These are phyloP conservation scores for Vulpes ferrilata DNA, from an alignment of 2,113 vertebrate species.

Conservation along the genomic window DNA sequence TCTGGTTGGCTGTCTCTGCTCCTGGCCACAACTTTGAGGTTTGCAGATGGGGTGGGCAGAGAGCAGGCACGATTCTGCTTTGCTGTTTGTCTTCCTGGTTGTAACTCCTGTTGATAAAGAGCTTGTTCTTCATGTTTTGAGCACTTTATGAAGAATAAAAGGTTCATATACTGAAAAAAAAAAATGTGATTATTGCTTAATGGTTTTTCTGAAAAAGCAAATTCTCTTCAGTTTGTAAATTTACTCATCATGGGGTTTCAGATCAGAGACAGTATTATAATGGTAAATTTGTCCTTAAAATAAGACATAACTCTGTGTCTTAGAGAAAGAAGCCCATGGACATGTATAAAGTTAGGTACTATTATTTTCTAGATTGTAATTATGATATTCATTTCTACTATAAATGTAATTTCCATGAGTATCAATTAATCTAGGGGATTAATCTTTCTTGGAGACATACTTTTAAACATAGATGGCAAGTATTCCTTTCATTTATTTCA, in stretches of 20 bases:
- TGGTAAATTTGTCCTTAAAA: neutral
- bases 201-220: constrained; percentile 29
- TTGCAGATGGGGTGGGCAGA: constrained; percentile 7
- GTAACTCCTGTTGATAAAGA: constrained; percentile 88
- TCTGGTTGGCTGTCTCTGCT: constrained; percentile 10
- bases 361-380: neutral
- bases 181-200: neutral
- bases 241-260: neutral
- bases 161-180: constrained; percentile 82
- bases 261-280: neutral
- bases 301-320: neutral
- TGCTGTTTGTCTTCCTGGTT: constrained; percentile 85
- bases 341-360: neutral
- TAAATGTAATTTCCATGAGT: neutral
- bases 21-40: neutral
- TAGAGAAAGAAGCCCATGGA: neutral
- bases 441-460: neutral
- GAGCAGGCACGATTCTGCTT: constrained; percentile 74
- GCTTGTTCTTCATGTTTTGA: constrained; percentile 89
- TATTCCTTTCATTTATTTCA: neutral
- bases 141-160: constrained; percentile 90
- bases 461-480: neutral
- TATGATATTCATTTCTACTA: neutral
- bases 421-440: neutral
- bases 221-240: neutral